Evolutionary conservation across 2,797 vertebrate genomes (phyloP).

Genomic region (Scleropages formosus): DNA sequence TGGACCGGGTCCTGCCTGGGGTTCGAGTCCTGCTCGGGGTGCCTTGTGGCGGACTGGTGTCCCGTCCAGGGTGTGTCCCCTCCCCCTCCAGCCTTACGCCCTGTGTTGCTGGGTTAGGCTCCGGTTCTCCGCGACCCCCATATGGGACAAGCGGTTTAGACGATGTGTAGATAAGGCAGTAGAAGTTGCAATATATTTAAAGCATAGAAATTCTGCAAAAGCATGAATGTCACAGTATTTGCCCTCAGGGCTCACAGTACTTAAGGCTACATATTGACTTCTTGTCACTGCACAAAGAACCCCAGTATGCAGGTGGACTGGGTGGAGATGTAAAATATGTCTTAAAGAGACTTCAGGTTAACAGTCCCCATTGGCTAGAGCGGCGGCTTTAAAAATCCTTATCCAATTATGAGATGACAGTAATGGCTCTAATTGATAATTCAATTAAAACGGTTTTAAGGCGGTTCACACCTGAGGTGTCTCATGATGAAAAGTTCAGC

Average conservation of each 20-base stretch:
- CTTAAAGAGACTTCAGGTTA: neutral
- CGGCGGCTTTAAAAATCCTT: neutral
- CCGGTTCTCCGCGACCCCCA: no score
- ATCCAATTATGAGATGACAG: constrained; percentile 21
- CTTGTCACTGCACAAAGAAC: constrained; percentile 28
- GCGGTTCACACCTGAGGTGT: constrained; percentile 4
- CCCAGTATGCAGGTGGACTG: neutral
- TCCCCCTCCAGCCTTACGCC: no score
- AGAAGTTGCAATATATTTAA: neutral
- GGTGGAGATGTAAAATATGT: neutral
- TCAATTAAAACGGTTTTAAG: constrained; percentile 1
- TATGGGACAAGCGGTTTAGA: no score
- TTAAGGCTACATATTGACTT: constrained; percentile 59
- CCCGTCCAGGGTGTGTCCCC: no score
- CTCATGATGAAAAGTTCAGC: constrained; percentile 8
- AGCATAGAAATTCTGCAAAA: neutral
- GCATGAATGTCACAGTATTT: constrained; percentile 40
- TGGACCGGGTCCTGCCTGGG: no score
- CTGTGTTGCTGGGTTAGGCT: no score
- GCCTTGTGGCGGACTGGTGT: no score
- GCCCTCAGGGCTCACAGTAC: constrained; percentile 55
- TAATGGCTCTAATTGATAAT: constrained; percentile 19
- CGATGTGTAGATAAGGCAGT: no score
- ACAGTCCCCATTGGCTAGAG: neutral
- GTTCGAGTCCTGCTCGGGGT: no score